Conservation (phyloP, 2,113 vertebrate species). For the Peucedramus taeniatus region DNA sequence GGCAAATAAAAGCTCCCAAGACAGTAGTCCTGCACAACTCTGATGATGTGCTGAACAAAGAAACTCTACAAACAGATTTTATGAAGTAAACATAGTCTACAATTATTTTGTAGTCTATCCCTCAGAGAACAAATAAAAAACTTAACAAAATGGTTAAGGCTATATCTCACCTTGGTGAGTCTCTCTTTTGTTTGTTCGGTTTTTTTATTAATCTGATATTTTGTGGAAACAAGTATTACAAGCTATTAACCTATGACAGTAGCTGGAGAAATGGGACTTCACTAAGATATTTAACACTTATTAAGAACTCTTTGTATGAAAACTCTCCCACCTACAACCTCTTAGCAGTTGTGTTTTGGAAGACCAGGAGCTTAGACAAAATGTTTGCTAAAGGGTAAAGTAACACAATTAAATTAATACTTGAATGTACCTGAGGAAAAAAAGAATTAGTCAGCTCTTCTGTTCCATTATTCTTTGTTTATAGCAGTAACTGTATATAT, state of each 20-base stretch:
- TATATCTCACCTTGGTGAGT: background rate
- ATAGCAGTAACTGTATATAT: background rate
- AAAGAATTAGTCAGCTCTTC: background rate
- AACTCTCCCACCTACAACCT: background rate
- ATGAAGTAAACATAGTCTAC: accelerated
- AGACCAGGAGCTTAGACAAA: background rate
- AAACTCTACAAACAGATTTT: background rate
- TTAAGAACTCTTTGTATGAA: background rate
- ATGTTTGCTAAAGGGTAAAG: background rate
- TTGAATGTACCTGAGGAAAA: background rate
- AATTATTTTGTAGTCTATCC: background rate
- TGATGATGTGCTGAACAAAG: background rate
- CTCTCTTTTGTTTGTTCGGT: too few species aligned
- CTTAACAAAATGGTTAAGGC: background rate
- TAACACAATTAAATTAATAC: background rate
- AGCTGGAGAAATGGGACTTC: background rate
- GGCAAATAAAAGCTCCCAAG: background rate
- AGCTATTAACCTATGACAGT: background rate
- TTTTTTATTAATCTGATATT: background rate
- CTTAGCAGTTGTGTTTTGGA: background rate
- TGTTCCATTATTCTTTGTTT: background rate
- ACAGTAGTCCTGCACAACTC: background rate
- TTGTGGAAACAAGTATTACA: background rate
- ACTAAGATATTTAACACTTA: background rate
- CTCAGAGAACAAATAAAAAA: background rate